Evolutionary conservation across 2,797 vertebrate species (phyloP), one percentile per base, ranked within the genome.

Genomic region (Bovichtus variegatus): DNA sequence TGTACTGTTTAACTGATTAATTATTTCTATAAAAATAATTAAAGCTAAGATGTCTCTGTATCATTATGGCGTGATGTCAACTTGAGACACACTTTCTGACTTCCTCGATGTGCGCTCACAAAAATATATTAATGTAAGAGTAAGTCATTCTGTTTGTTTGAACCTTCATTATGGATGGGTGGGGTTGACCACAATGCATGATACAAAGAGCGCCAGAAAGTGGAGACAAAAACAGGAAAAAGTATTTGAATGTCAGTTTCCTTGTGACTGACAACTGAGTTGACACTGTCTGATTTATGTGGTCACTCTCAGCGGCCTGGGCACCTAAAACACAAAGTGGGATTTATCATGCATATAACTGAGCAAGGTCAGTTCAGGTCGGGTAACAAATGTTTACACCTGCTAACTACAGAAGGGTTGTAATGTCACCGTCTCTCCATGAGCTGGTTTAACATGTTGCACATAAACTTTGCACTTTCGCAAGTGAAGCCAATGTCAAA

Each of bases 201-300:
- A 78, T 43, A 67, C 46, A 61, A 69, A 76, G 47, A 59, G 44
- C 0, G 23, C 34, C 74, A 76, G 36, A 53, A 29, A 55, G 19
- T 7, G 50, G 10, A 71, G 68, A 81, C 68, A 84, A 77, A 54
- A 76, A 78, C 77, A 73, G 82, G 77, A 87, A 67, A n/a, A 57
- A 80, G 47, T 64, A 19, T 66, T 54, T 66, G 55, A 82, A 25
- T 25, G 61, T 74, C 65, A 63, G 34, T 40, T 75, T 49, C 31
- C 31, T 18, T 40, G 15, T 60, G 36, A 81, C 40, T 81, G 73
- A 74, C 65, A 68, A 11, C 21, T 47, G 5, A 73, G 43, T 40
- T 46, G 57, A 68, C 41, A 25, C 18, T 54, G 41, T 70, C 11
- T 21, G 72, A 81, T 41, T 51, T 0, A 51, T 40, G 13, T 1